Conservation (phyloP, 1,140 invertebrate species). For the Lasioglossum albipes region DNA sequence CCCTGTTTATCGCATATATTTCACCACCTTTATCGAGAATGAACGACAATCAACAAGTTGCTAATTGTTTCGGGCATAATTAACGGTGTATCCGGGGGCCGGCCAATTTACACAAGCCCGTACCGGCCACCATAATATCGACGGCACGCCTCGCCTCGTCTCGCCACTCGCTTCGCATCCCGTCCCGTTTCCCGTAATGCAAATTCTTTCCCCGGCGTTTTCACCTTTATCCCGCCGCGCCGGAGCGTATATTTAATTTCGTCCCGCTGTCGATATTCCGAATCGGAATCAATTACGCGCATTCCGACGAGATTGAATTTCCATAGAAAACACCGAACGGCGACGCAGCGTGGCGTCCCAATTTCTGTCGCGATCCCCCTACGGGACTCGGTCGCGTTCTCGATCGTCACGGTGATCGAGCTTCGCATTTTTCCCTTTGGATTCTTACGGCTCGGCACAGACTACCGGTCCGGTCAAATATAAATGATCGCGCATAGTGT, state of each 20-base stretch:
- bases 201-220: not conserved
- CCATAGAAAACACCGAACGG: not conserved
- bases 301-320: conserved; percentile 6
- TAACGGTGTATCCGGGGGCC: conserved; percentile 34
- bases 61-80: conserved; percentile 58
- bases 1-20: conserved; percentile 5
- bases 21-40: conserved; percentile 35
- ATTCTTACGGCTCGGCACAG: no score
- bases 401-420: no score
- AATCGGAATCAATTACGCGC: conserved; percentile 2
- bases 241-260: conserved; percentile 25
- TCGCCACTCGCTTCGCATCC: not conserved
- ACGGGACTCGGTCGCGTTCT: no score
- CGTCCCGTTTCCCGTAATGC: not conserved
- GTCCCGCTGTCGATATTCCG: not conserved
- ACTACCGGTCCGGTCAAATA: no score
- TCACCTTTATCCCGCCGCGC: not conserved
- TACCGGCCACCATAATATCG: conserved; percentile 16
- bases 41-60: conserved; percentile 64
- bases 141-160: not conserved
- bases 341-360: no score
- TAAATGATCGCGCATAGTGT: no score
- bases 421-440: no score
- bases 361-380: no score
- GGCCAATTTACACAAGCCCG: conserved; percentile 18